Conservation (phyloP, 1,140 invertebrate genomes). For the Drosophila pachea region DNA sequence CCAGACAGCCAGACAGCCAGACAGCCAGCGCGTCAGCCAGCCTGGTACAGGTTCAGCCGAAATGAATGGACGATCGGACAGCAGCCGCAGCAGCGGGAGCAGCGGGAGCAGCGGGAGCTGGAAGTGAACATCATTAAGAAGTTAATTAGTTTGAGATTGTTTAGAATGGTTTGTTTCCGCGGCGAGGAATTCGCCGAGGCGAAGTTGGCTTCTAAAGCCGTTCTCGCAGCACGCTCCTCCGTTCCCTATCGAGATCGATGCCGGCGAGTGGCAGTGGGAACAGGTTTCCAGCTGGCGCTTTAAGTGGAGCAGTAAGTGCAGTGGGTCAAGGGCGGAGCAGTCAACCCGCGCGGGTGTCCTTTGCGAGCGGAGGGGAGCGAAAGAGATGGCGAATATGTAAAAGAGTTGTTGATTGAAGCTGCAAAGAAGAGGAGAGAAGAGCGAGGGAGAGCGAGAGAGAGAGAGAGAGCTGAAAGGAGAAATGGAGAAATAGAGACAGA, state of each 20-base stretch:
- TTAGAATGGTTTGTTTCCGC: constrained; percentile 30
- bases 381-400: too few species aligned
- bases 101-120: constrained; percentile 29
- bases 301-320: constrained; percentile 1
- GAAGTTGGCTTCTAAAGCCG: background rate
- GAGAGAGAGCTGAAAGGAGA: too few species aligned
- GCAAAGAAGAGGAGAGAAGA: too few species aligned
- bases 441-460: too few species aligned
- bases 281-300: background rate
- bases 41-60: constrained; percentile 56
- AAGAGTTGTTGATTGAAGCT: too few species aligned
- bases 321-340: background rate
- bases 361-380: background rate
- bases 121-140: constrained; percentile 54
- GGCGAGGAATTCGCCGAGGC: background rate
- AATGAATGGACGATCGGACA: constrained; percentile 35
- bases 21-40: constrained; percentile 21
- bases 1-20: constrained; percentile 2
- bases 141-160: constrained; percentile 33
- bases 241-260: background rate
- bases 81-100: too few species aligned
- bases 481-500: too few species aligned
- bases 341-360: background rate
- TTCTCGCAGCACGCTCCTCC: background rate
- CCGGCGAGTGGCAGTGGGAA: background rate